Conservation (phyloP, 2,113 vertebrate species). For the Leptobrachium ailaonicum region DNA sequence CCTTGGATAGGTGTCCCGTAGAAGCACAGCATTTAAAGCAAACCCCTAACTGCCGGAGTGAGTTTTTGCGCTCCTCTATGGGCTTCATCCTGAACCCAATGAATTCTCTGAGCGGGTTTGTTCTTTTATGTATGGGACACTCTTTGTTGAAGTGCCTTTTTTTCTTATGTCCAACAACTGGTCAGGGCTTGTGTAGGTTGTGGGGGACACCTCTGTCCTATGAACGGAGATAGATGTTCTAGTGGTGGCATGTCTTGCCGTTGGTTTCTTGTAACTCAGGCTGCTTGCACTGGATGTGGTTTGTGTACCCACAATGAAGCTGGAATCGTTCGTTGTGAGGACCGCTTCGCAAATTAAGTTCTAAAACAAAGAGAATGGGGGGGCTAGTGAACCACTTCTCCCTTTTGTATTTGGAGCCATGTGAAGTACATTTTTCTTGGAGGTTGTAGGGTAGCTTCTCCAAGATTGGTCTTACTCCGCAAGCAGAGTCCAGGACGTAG, state of each 20-base stretch:
- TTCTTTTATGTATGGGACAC: too few relatives aligned
- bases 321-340: not conserved
- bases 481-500: not conserved
- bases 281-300: not conserved
- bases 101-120: not conserved
- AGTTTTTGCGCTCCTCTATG: not conserved
- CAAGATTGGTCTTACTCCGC: too few relatives aligned
- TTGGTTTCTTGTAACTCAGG: not conserved
- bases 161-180: not conserved
- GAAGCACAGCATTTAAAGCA: too few relatives aligned
- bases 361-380: not conserved
- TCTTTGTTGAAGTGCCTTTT: not conserved
- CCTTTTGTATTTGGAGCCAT: too few relatives aligned
- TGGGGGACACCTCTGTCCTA: too few relatives aligned
- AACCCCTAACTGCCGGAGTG: too few relatives aligned
- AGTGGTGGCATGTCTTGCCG: not conserved
- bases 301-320: not conserved
- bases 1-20: too few relatives aligned
- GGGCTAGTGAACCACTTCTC: not conserved
- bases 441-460: too few relatives aligned
- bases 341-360: not conserved
- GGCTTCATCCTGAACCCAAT: not conserved
- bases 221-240: not conserved
- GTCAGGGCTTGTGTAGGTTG: not conserved
- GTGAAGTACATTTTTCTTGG: too few relatives aligned